Base-by-base conservation (phyloP, 2,113 vertebrate genomes). In the Perca fluviatilis region DNA sequence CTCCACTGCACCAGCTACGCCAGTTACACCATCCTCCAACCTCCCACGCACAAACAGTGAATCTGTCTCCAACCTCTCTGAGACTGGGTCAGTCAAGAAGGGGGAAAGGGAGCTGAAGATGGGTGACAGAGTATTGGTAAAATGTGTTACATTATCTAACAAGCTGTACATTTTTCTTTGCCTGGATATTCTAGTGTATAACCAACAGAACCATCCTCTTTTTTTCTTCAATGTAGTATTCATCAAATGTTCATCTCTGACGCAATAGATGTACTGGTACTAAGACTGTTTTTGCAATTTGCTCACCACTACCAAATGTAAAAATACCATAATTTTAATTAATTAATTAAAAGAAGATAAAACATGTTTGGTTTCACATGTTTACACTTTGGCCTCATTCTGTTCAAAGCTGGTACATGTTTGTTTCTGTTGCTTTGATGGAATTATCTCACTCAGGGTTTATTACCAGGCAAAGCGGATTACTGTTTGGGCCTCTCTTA, bases 31-130 rank as follows among this genome's bases (percentile, higher is more conserved):
- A 21, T 63, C 96, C 36, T 97, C 96, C 87, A 98, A 98, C 84
- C 96, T 99, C 6, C 94, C 95, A 0, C 96, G 95, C 83, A 96
- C 97, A 27, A 95, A 97, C 86, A 99, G 98, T 8, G 97, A 98
- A 85, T 99, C 98, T 0, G 75, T 98, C 77, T 99, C 98, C 49
- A 99, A 99, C 89, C 97, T 99, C 8, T 99, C 98, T 0, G 99
- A 99, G 91, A 95, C 96, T 0, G 98, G 98, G 8, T 99, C 98
- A 0, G 82, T 99, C 50, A 99, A 99, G 93, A 99, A 99, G 84
- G 98, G 98, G 0, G 98, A 99, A 85, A 93, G 98, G 58, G 98
- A 99, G 81, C 96, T 99, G 83, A 99, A 97, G 94, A 97, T 98
- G 9, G 97, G 97, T 6, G 98, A 99, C 69, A 90, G 98, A 25